These are phyloP conservation scores for Drosophila kanapiae DNA, from an alignment of 1,140 invertebrate genomes.

Conservation along the genomic window DNA sequence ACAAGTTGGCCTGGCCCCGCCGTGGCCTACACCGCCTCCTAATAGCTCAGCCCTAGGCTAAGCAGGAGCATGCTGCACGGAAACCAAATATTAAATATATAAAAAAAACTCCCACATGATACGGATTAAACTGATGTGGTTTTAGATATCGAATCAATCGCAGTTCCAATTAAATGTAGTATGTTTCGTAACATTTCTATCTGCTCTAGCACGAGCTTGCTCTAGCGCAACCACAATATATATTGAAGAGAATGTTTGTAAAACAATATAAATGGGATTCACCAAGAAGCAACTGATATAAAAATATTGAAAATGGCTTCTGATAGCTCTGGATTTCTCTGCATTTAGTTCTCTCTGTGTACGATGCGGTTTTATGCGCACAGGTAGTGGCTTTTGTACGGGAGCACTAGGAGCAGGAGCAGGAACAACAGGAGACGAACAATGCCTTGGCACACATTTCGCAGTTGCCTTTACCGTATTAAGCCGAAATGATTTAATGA, in stretches of 20 bases:
- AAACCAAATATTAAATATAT: conserved; percentile 8
- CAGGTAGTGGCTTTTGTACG: conserved; percentile 57
- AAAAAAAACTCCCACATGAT: neutral
- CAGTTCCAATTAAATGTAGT: conserved; percentile 1
- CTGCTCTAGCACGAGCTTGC: neutral
- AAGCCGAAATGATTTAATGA: conserved; percentile 82
- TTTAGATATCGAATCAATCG: neutral
- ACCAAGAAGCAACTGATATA: neutral
- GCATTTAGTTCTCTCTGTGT: conserved; percentile 1
- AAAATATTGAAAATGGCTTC: neutral
- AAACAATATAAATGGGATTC: neutral
- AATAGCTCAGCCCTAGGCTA: conserved; percentile 58
- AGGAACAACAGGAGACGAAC: conserved; percentile 28
- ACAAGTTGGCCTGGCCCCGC: conserved; percentile 61
- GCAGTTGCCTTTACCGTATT: conserved; percentile 64
- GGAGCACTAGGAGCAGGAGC: conserved; percentile 14
- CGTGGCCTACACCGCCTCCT: conserved; percentile 46
- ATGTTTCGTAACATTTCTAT: neutral
- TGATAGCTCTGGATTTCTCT: neutral
- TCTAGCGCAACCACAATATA: neutral
- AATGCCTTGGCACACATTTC: conserved; percentile 70
- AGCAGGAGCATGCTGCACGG: conserved; percentile 9
- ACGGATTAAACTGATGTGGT: neutral
- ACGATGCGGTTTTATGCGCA: conserved; percentile 55
- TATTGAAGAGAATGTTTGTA: neutral